Conservation (phyloP, 2,113 vertebrate species). For the Brachyhypopomus occidentalis region DNA sequence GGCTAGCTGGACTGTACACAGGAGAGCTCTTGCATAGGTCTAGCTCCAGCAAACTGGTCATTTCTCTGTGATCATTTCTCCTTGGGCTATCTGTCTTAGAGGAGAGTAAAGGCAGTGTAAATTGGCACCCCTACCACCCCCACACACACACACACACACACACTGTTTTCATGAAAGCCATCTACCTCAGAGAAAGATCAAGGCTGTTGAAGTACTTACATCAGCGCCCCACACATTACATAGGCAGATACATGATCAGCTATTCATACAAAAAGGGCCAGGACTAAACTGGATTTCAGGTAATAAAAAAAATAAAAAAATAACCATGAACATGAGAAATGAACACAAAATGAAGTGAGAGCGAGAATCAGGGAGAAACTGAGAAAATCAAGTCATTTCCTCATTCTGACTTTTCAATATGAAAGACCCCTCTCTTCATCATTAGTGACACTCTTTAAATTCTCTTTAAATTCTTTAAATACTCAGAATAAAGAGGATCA, state of each 20-base stretch:
- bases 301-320: not conserved
- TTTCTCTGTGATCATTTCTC: not conserved
- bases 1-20: slow-evolving; percentile 3
- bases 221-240: not conserved
- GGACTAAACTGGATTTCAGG: not conserved
- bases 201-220: not conserved
- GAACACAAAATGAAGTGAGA: not conserved
- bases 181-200: not conserved
- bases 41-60: slow-evolving; percentile 39
- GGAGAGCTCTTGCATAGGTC: slow-evolving; percentile 56
- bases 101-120: slow-evolving; percentile 39
- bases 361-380: too few relatives aligned
- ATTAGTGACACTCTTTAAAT: not conserved
- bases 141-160: slow-evolving; percentile 1
- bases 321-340: slow-evolving; percentile 2
- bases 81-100: slow-evolving; percentile 19
- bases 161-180: not conserved
- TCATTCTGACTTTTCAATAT: slow-evolving; percentile 46
- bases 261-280: not conserved
- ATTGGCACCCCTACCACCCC: not conserved
- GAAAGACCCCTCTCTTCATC: slow-evolving; percentile 35
- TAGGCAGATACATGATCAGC: not conserved
- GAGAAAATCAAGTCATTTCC: slow-evolving; percentile 39
- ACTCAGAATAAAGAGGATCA: not conserved
- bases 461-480: not conserved